Evolutionary conservation across 2,888 invertebrate species (phyloP), one percentile per base, ranked within the genome.

Genomic region (Cyclophora albipunctata): DNA sequence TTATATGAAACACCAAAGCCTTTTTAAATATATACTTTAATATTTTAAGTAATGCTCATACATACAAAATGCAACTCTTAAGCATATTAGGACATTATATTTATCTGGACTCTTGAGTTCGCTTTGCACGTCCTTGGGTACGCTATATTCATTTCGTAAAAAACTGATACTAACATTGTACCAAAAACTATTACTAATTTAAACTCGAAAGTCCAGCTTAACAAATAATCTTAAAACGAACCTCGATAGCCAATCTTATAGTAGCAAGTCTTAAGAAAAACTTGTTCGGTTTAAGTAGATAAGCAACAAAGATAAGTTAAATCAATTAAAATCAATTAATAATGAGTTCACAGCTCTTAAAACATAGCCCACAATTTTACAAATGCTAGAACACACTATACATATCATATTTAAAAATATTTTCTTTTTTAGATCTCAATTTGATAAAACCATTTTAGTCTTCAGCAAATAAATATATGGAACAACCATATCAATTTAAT

Each of bases 221-320:
- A 50, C 44, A 51, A 54, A 50, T 56, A 50, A 57, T 52, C 53
- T 53, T 42, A 54, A 51, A 50, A 42, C 50, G 47, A 53, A 45
- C 33, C 3, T 40, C 40, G 34, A 46, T 45, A 45, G 45, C 45
- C 44, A 20, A 43, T 46, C 46, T 46, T 51, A 53, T 43, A 48
- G 33, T n/a, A 58, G 53, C 49, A 53, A 50, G 37, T 37, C 54
- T 49, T 42, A 58, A 52, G 52, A 59, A 55, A 60, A 60, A 57
- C 57, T 61, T 58, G 58, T 59, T 62, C 57, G 50, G 58, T 48
- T 58, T 59, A 57, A 63, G 62, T 57, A 59, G 55, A 58, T 40
- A 52, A 34, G 34, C 34, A 7, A 20, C 41, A 44, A 47, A 45
- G 34, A 43, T 5, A 33, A 37, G 7, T 45, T 45, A 48, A 34